A percentile compares a stretch with the other conserved stretches of the same genome.
These are phyloP conservation scores for Craterocephalus amniculus DNA, from an alignment of 2,797 vertebrate genomes.

Conservation along the genomic window DNA sequence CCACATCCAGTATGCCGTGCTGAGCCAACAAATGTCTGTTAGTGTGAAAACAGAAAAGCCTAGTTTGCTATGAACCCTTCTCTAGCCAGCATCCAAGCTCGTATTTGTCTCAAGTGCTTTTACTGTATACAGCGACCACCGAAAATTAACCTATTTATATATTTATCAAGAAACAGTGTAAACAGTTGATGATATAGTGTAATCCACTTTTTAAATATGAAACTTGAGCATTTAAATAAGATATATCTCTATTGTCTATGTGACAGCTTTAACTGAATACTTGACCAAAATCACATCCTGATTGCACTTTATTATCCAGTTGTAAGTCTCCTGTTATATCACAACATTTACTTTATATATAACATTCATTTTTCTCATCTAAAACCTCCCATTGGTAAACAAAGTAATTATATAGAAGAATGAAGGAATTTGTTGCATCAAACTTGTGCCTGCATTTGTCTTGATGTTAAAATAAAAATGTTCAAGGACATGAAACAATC, in stretches of 20 bases:
- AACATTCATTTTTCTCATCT: neutral
- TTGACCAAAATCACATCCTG: slow-evolving; percentile 21
- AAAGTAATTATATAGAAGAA: too few species aligned
- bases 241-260: neutral
- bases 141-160: too few species aligned
- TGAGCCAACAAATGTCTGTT: neutral
- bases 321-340: neutral
- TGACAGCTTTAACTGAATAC: neutral
- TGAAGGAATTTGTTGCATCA: too few species aligned
- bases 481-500: too few species aligned
- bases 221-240: neutral
- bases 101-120: too few species aligned
- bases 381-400: neutral
- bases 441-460: too few species aligned
- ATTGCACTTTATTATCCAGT: slow-evolving; percentile 26
- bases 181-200: too few species aligned
- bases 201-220: too few species aligned
- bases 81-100: neutral
- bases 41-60: too few species aligned
- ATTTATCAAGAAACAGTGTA: too few species aligned
- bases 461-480: too few species aligned
- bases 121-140: too few species aligned
- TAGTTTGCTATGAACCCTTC: neutral
- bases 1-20: neutral
- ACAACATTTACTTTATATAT: slow-evolving; percentile 15